A percentile compares a stretch with the other conserved stretches of the same genome.
These are phyloP conservation scores for Trematomus loennbergii DNA, from an alignment of 2,113 vertebrate genomes.

Conservation along the genomic window DNA sequence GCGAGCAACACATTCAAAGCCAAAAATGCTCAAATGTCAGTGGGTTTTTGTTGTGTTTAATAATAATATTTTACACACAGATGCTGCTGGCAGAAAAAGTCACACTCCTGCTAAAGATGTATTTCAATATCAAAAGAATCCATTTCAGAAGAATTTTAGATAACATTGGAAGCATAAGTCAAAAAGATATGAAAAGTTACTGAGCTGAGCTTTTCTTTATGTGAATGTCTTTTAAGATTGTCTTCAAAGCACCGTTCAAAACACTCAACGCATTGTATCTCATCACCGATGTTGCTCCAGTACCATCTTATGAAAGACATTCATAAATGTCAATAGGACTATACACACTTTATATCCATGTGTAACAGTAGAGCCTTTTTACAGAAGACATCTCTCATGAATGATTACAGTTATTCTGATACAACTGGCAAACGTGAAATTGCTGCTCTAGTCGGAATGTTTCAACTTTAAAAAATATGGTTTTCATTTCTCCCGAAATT, in stretches of 20 bases:
- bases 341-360: neutral
- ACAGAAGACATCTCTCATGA: neutral
- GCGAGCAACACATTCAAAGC: constrained; percentile 10
- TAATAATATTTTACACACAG: constrained; percentile 4
- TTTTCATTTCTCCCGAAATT: neutral
- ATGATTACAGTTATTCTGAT: neutral
- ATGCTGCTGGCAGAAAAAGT: neutral
- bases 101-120: neutral
- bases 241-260: neutral
- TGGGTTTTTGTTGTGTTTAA: neutral
- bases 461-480: neutral
- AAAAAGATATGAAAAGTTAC: neutral
- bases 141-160: neutral
- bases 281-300: neutral
- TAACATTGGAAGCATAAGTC: neutral
- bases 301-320: constrained; percentile 5
- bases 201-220: neutral
- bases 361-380: neutral
- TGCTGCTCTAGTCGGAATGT: neutral
- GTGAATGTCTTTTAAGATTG: neutral
- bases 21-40: constrained; percentile 43
- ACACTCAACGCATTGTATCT: neutral
- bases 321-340: constrained; percentile 7
- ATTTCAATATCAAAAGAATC: constrained; percentile 5
- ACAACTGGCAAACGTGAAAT: neutral